phyloP scores from a whole-genome alignment of 2,113 vertebrate species.

The Stegastes partitus region DNA sequence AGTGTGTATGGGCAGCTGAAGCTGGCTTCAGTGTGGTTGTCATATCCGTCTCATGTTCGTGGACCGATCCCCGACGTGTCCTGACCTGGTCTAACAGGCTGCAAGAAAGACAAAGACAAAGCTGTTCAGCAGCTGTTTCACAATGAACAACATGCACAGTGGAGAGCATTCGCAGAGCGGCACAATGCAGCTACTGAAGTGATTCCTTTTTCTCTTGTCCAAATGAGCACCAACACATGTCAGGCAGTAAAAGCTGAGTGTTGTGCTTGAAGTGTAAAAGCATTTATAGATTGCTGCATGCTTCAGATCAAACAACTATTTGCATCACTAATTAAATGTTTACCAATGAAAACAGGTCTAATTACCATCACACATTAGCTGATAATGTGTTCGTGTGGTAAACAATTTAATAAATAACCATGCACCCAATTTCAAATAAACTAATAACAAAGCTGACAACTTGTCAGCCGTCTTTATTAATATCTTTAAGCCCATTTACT shows the following conservation, averaged over 20 bases:
- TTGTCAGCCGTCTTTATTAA: background rate
- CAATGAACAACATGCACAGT: background rate
- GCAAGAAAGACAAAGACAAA: constrained; percentile 47
- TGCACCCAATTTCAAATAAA: background rate
- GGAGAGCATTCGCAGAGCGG: background rate
- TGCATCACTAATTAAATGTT: constrained; percentile 16
- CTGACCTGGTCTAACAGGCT: constrained; percentile 44
- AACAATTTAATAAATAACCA: background rate
- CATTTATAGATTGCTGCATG: background rate
- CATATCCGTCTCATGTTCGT: constrained; percentile 24
- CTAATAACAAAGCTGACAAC: background rate
- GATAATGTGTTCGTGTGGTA: background rate
- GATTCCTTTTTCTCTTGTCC: background rate
- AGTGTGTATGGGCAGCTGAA: constrained; percentile 37
- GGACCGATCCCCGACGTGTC: constrained; percentile 33
- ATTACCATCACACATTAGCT: constrained; percentile 4
- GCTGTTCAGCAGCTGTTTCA: constrained; percentile 6
- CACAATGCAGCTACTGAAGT: background rate
- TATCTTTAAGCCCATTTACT: background rate
- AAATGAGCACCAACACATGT: background rate
- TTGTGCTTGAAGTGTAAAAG: background rate
- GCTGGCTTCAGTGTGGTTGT: constrained; percentile 15
- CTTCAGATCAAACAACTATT: background rate
- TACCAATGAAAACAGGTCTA: background rate
- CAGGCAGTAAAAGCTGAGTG: background rate